These are phyloP conservation scores for Notothenia rossii DNA, from an alignment of 2,113 vertebrate genomes.

Conservation along the genomic window DNA sequence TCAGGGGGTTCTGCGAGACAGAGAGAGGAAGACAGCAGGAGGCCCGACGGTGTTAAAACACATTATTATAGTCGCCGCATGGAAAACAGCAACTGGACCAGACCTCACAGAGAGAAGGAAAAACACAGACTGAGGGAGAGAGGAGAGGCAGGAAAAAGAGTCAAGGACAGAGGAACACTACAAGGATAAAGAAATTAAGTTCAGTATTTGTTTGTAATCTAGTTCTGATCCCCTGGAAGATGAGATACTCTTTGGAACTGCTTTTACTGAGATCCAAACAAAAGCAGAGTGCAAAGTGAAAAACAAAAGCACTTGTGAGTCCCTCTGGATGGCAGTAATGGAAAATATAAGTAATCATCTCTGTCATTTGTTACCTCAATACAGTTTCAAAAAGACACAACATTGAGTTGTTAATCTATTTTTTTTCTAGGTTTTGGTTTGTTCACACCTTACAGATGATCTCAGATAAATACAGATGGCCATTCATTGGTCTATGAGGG, in stretches of 20 bases:
- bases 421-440: conserved; percentile 22
- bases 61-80: conserved; percentile 55
- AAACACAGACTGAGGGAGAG: conserved; percentile 18
- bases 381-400: conserved; percentile 15
- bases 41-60: conserved; percentile 65
- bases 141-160: conserved; percentile 6
- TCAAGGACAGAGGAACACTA: not conserved
- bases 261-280: conserved; percentile 29
- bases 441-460: conserved; percentile 47
- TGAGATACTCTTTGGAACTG: conserved; percentile 30
- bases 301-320: conserved; percentile 56
- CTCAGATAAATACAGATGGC: conserved; percentile 39
- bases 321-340: conserved; percentile 51
- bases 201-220: conserved; percentile 38
- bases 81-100: conserved; percentile 61
- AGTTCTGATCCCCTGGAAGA: not conserved
- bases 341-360: conserved; percentile 62
- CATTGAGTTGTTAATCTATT: conserved; percentile 13
- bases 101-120: conserved; percentile 65
- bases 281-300: conserved; percentile 36
- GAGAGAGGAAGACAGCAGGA: conserved; percentile 62
- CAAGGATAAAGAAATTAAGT: conserved; percentile 12
- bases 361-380: conserved; percentile 47
- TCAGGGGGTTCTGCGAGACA: conserved; percentile 28
- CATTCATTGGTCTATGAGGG: conserved; percentile 37